These are phyloP conservation scores for Formica exsecta DNA, from an alignment of 1,140 invertebrate genomes.

Conservation along the genomic window DNA sequence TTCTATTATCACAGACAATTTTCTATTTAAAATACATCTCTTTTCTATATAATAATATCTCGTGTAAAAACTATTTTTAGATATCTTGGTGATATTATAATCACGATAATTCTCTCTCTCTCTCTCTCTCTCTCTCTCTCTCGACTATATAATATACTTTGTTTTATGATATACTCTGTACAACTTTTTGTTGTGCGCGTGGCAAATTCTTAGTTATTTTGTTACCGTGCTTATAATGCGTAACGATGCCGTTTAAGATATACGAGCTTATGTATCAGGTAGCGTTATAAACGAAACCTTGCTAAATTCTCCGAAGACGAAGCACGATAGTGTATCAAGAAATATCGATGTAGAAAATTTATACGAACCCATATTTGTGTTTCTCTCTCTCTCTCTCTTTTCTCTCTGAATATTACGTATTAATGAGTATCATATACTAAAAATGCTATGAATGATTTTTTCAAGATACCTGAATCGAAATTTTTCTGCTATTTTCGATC, in stretches of 20 bases:
- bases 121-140: too few relatives aligned
- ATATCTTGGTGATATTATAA: constrained; percentile 4
- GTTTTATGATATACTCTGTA: constrained; percentile 24
- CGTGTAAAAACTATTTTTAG: background rate
- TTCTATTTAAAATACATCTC: background rate
- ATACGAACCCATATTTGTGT: constrained; percentile 13
- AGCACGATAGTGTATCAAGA: constrained; percentile 39
- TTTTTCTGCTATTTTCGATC: too few relatives aligned
- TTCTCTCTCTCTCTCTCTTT: background rate
- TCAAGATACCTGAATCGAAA: background rate
- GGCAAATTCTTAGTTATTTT: constrained; percentile 52
- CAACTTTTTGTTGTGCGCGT: constrained; percentile 45
- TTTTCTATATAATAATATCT: constrained; percentile 12
- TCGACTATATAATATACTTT: background rate
- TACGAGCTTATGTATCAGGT: constrained; percentile 53
- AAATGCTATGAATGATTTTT: background rate
- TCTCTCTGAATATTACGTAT: constrained; percentile 1
- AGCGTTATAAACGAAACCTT: constrained; percentile 52
- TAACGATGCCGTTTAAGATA: constrained; percentile 59
- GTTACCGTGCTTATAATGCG: constrained; percentile 53
- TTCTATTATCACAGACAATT: background rate
- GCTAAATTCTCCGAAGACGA: constrained; percentile 59
- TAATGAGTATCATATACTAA: background rate
- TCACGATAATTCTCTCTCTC: background rate
- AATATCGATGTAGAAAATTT: constrained; percentile 55